Conservation (phyloP, 2,113 vertebrate species). For the Gymnorhina tibicen region DNA sequence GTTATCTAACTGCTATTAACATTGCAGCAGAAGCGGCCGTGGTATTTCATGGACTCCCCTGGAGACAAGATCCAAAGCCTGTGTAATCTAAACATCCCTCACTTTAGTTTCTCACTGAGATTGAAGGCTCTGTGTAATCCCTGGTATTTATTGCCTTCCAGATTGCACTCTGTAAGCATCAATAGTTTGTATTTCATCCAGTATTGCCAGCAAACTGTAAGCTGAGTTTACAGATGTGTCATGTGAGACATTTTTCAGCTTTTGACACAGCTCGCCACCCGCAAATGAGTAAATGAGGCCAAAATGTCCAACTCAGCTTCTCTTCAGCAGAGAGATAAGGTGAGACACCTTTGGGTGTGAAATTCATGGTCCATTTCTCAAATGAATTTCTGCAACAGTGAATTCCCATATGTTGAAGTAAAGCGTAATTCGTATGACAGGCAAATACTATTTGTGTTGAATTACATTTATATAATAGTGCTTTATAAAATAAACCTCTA, state of each 20-base stretch:
- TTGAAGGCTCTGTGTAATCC: neutral
- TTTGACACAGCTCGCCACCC: neutral
- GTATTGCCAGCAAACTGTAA: neutral
- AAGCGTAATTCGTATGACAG: neutral
- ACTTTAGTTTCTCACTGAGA: neutral
- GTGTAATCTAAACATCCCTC: neutral
- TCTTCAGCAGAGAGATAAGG: neutral
- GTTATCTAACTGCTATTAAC: neutral
- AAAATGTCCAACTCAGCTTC: neutral
- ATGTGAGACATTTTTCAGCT: neutral
- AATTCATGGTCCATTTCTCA: neutral
- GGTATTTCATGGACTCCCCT: neutral
- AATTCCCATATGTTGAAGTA: neutral
- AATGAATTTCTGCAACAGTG: neutral
- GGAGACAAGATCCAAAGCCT: neutral
- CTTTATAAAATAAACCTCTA: neutral
- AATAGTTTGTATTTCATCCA: neutral
- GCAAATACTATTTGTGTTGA: neutral
- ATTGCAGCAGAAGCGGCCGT: neutral
- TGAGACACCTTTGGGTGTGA: neutral
- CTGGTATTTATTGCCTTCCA: neutral
- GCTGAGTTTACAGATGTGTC: neutral
- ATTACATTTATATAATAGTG: neutral
- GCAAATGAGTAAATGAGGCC: neutral
- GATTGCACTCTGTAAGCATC: neutral